A percentile compares a stretch with the other conserved stretches of the same genome.
Conservation (phyloP, 2,888 invertebrate species). For the Lacanobia oleracea region DNA sequence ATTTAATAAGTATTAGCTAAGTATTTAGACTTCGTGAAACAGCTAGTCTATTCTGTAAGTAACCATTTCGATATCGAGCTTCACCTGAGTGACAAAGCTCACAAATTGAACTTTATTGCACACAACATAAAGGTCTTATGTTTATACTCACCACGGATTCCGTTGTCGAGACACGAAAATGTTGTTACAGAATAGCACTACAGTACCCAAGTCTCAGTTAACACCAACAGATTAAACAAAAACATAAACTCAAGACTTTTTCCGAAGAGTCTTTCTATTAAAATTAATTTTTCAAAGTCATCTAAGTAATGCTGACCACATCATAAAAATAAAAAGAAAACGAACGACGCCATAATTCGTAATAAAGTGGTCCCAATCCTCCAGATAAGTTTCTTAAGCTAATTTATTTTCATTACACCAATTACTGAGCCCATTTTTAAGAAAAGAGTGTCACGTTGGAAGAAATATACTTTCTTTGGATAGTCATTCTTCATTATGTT, state of each 20-base stretch:
- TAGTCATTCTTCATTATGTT: conserved; percentile 23
- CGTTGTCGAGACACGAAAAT: too few relatives aligned
- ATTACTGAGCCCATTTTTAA: conserved; percentile 39
- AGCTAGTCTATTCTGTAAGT: too few relatives aligned
- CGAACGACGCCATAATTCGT: conserved; percentile 46
- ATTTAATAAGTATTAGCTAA: too few relatives aligned
- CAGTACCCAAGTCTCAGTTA: too few relatives aligned
- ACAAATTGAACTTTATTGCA: too few relatives aligned
- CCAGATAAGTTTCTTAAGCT: conserved; percentile 45
- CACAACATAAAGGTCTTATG: too few relatives aligned
- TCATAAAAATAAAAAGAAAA: conserved; percentile 20
- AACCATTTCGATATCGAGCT: too few relatives aligned
- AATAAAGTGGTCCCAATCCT: conserved; percentile 48
- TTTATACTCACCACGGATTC: too few relatives aligned
- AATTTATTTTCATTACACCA: conserved; percentile 53
- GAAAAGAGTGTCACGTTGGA: conserved; percentile 22
- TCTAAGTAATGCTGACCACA: conserved; percentile 4
- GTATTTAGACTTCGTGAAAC: too few relatives aligned
- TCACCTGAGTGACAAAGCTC: too few relatives aligned
- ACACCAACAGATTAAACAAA: too few relatives aligned
- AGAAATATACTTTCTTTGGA: conserved; percentile 25
- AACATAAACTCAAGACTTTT: background rate
- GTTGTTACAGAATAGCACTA: too few relatives aligned
- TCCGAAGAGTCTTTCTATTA: background rate
- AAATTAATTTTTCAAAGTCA: background rate